phyloP scores from a whole-genome alignment of 2,113 vertebrate genomes.

The Macquaria ambigua region DNA sequence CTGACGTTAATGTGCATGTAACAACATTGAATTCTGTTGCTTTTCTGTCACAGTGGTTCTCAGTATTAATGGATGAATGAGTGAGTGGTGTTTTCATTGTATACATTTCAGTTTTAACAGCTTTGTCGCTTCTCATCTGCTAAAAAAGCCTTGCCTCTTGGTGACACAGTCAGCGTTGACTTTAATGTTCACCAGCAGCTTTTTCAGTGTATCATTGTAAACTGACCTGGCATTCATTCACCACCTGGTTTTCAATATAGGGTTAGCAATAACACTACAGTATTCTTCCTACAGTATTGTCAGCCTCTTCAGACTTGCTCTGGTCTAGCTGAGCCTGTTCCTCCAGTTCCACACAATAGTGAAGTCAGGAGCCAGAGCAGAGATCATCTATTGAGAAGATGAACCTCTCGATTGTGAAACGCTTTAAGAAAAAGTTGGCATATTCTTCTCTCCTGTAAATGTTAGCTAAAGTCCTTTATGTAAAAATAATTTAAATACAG shows the following conservation, averaged over 20 bases:
- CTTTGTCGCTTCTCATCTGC: neutral
- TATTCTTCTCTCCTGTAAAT: neutral
- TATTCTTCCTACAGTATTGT: neutral
- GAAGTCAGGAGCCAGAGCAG: slow-evolving; percentile 19
- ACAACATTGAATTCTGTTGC: neutral
- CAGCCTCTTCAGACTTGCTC: neutral
- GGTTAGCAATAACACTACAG: neutral
- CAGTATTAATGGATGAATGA: neutral
- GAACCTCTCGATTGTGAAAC: neutral
- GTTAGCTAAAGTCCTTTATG: neutral
- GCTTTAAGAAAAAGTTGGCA: neutral
- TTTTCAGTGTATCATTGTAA: neutral
- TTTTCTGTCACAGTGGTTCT: neutral
- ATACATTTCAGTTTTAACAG: neutral
- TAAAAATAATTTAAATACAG: neutral
- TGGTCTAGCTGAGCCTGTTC: slow-evolving; percentile 27
- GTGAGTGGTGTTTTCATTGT: neutral
- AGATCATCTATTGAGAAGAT: slow-evolving; percentile 21
- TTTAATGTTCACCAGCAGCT: neutral
- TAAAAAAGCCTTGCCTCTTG: neutral
- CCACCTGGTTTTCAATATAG: neutral
- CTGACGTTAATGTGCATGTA: neutral
- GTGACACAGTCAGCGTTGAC: neutral
- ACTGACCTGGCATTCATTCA: neutral
- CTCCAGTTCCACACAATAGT: slow-evolving; percentile 17